A percentile compares a stretch with the other conserved stretches of the same genome.
Conservation (phyloP, 2,888 invertebrate genomes). For the Trichogramma evanescens region DNA sequence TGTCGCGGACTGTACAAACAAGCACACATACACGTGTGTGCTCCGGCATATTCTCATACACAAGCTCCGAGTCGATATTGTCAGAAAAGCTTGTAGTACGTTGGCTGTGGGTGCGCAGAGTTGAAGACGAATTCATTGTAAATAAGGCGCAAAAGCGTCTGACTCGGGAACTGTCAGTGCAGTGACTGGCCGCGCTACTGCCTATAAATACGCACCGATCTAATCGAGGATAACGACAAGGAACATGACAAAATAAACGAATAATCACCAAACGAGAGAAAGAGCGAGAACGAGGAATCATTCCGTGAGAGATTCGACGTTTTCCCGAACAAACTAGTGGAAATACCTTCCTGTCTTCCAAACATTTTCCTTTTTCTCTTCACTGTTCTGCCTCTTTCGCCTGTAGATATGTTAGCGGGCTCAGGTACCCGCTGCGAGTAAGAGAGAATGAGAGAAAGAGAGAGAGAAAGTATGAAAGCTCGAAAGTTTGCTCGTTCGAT, state of each 20-base stretch:
- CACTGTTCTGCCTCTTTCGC: slow-evolving; percentile 12
- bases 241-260: slow-evolving; percentile 26
- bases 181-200: slow-evolving; percentile 1
- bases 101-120: slow-evolving; percentile 12
- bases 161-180: slow-evolving; percentile 24
- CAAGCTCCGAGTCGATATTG: no score
- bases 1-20: no score
- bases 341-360: slow-evolving; percentile 23
- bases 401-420: not conserved
- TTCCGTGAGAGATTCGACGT: slow-evolving; percentile 18
- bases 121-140: slow-evolving; percentile 7
- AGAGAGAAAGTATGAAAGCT: not conserved
- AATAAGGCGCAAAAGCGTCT: slow-evolving; percentile 40
- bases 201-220: slow-evolving; percentile 12
- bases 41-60: no score
- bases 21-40: no score
- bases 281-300: not conserved
- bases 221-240: slow-evolving; percentile 23
- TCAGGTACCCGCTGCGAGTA: no score
- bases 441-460: not conserved
- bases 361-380: slow-evolving; percentile 20
- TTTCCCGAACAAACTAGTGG: slow-evolving; percentile 15
- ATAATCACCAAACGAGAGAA: slow-evolving; percentile 22
- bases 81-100: no score
- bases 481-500: slow-evolving; percentile 3